A percentile compares a stretch with the other conserved stretches of the same genome.
Conservation (phyloP, 2,113 vertebrate species). For the Struthio camelus region DNA sequence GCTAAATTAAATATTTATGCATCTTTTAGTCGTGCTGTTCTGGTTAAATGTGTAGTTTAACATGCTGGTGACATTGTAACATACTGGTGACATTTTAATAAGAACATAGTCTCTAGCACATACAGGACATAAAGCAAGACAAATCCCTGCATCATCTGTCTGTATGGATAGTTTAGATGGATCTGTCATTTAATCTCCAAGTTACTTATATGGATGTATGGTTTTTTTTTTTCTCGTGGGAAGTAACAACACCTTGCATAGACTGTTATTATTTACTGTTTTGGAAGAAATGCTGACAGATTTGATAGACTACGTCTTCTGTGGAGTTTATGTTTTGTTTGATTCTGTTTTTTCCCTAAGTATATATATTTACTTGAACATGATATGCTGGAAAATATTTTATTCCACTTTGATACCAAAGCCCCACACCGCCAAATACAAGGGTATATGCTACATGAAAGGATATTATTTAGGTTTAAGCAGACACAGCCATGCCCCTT, state of each 20-base stretch:
- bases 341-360: background rate
- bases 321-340: background rate
- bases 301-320: background rate
- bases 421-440: background rate
- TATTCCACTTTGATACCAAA: background rate
- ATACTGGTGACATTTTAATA: background rate
- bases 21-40: background rate
- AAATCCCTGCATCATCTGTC: background rate
- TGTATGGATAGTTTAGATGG: background rate
- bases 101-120: background rate
- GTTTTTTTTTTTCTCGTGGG: background rate
- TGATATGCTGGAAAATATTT: background rate
- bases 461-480: background rate
- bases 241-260: background rate
- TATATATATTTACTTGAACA: background rate
- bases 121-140: background rate
- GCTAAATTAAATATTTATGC: background rate
- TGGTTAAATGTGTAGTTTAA: background rate
- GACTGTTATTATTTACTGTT: background rate
- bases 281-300: background rate
- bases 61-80: background rate
- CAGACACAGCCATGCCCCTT: background rate
- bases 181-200: background rate
- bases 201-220: background rate
- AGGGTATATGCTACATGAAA: background rate